Evolutionary conservation across 2,113 vertebrate genomes (phyloP).

Genomic region (Tenebrosternarchus preto): DNA sequence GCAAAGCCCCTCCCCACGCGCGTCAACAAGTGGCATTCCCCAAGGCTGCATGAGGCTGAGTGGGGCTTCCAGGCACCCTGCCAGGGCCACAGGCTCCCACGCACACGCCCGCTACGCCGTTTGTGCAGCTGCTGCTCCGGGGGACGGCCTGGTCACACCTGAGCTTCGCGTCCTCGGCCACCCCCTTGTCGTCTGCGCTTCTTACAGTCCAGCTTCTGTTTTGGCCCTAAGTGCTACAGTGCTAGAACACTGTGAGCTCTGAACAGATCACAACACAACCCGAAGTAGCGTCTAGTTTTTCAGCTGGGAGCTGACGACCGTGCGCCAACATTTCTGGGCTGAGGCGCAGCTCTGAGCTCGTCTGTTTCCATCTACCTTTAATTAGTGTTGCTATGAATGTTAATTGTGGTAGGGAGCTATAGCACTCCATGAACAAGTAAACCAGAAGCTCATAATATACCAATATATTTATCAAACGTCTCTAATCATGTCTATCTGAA

Average conservation of each 20-base stretch:
- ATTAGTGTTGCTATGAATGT: too few relatives aligned
- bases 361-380: not conserved
- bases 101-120: slow-evolving; percentile 60
- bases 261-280: not conserved
- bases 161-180: slow-evolving; percentile 50
- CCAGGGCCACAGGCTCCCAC: slow-evolving; percentile 68
- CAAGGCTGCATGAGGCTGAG: slow-evolving; percentile 49
- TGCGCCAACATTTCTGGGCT: not conserved
- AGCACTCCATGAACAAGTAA: not conserved
- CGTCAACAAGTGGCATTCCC: slow-evolving; percentile 76
- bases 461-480: too few relatives aligned
- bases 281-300: not conserved
- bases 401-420: not conserved
- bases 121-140: slow-evolving; percentile 64
- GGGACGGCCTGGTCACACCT: slow-evolving; percentile 30
- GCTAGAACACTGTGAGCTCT: not conserved
- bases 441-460: not conserved
- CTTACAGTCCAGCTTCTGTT: slow-evolving; percentile 11
- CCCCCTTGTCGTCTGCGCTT: not conserved
- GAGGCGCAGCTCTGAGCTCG: too few relatives aligned
- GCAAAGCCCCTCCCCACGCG: slow-evolving; percentile 52
- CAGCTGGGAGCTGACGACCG: not conserved
- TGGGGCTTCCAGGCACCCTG: slow-evolving; percentile 61
- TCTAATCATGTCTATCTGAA: too few relatives aligned
- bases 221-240: not conserved